phyloP scores from a whole-genome alignment of 1,140 invertebrate genomes.

The Helicorthomorpha holstii region DNA sequence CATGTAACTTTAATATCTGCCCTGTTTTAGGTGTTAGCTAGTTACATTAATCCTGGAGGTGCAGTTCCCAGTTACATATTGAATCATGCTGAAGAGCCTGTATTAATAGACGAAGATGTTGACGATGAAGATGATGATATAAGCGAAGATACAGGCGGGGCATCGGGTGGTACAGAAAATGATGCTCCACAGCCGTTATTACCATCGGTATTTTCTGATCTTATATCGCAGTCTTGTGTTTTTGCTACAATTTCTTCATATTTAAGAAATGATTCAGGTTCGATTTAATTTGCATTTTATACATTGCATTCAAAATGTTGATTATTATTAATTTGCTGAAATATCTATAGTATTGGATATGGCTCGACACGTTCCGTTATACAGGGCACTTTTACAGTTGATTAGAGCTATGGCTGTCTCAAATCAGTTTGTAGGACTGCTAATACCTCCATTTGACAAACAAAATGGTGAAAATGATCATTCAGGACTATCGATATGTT shows the following conservation, averaged over 20 bases:
- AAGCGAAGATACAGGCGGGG: conserved; percentile 8
- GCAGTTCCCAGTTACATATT: conserved; percentile 17
- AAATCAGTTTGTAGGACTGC: conserved; percentile 41
- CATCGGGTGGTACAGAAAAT: conserved; percentile 14
- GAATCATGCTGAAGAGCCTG: conserved; percentile 14
- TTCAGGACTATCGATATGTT: conserved; percentile 34
- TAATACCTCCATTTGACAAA: conserved; percentile 35
- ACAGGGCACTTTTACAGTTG: conserved; percentile 62
- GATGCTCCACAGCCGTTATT: conserved; percentile 22
- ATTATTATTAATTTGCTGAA: conserved; percentile 5
- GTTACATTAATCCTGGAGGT: conserved; percentile 63
- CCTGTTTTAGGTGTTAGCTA: conserved; percentile 46
- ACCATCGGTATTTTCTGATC: conserved; percentile 49
- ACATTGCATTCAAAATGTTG: conserved; percentile 5
- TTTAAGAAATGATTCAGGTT: conserved; percentile 76
- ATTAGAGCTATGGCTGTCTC: conserved; percentile 59
- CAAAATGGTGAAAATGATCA: conserved; percentile 21
- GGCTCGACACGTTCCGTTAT: conserved; percentile 81
- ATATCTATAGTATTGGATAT: conserved; percentile 59
- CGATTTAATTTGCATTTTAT: conserved; percentile 8
- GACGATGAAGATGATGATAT: conserved; percentile 21
- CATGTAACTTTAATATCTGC: not conserved
- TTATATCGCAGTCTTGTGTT: conserved; percentile 63
- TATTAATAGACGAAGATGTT: conserved; percentile 8
- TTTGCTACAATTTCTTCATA: conserved; percentile 78